Evolutionary conservation across 2,888 invertebrate genomes (phyloP).

Genomic region (Julus scandinavius): DNA sequence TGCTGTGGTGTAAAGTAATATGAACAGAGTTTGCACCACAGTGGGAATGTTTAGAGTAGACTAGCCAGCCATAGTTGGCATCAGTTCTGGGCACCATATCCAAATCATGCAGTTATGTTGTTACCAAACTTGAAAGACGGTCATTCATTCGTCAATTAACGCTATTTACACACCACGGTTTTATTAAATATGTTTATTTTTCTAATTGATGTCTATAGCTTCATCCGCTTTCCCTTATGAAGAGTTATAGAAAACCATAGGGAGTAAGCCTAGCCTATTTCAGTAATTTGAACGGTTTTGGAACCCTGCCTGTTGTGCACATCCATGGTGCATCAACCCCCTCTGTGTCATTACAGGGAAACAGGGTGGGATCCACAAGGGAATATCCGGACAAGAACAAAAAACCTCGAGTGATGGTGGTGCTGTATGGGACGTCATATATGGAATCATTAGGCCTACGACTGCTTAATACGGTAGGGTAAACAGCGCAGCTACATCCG

Average conservation of each 20-base stretch:
- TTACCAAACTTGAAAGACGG: not conserved
- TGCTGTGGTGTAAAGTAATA: no score
- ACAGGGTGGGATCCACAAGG: not conserved
- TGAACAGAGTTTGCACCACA: no score
- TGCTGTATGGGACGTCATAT: not conserved
- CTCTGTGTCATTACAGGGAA: not conserved
- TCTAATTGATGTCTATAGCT: not conserved
- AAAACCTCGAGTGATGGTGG: not conserved
- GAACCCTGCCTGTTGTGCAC: not conserved
- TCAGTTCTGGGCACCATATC: not conserved
- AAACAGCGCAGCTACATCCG: not conserved
- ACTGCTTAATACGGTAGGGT: constrained; percentile 11
- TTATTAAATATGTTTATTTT: constrained; percentile 22
- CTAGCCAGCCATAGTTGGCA: no score
- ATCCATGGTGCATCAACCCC: not conserved
- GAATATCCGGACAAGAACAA: constrained; percentile 24
- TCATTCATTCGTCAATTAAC: not conserved
- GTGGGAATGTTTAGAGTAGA: no score
- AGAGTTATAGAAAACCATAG: not conserved
- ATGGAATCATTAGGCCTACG: constrained; percentile 6
- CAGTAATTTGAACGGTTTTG: not conserved
- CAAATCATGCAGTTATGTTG: not conserved
- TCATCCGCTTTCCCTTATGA: not conserved
- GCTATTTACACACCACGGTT: not conserved
- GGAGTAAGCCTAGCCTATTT: not conserved